A percentile compares a stretch with the other conserved stretches of the same genome.
Evolutionary conservation across 2,888 invertebrate species (phyloP).

Genomic region (Doris montereyensis): DNA sequence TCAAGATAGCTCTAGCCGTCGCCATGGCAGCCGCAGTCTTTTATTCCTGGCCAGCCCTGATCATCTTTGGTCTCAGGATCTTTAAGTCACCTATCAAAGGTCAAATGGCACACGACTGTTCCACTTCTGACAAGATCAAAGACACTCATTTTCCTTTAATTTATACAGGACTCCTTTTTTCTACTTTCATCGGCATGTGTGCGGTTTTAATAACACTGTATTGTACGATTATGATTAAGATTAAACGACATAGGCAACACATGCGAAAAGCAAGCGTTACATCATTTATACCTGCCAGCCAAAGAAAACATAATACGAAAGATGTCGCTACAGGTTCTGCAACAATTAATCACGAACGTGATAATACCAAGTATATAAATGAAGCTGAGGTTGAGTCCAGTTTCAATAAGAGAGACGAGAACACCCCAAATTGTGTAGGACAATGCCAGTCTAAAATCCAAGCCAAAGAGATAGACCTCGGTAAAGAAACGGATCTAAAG

Average conservation of each 20-base stretch:
- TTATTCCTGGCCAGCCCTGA: slow-evolving; percentile 54
- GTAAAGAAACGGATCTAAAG: too few relatives aligned
- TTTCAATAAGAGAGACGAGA: too few relatives aligned
- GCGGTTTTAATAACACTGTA: slow-evolving; percentile 50
- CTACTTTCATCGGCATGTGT: slow-evolving; percentile 49
- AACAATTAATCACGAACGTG: not conserved
- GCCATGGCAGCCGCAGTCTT: slow-evolving; percentile 32
- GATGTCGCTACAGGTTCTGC: not conserved
- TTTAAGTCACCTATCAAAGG: slow-evolving; percentile 47
- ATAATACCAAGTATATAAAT: too few relatives aligned
- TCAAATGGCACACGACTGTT: slow-evolving; percentile 56
- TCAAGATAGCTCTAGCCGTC: slow-evolving; percentile 44
- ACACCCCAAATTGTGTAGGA: too few relatives aligned
- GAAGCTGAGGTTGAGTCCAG: too few relatives aligned
- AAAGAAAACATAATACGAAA: not conserved
- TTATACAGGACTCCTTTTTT: slow-evolving; percentile 51
- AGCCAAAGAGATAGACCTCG: too few relatives aligned
- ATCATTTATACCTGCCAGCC: not conserved
- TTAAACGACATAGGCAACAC: slow-evolving; percentile 36
- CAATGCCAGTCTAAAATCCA: too few relatives aligned
- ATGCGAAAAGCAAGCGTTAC: slow-evolving; percentile 3
- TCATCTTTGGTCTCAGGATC: slow-evolving; percentile 52
- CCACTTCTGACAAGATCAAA: slow-evolving; percentile 48
- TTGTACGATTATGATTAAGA: slow-evolving; percentile 48
- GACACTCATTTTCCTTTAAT: slow-evolving; percentile 49